Evolutionary conservation across 92 coral and sea anemone genomes (phyloP).

Genomic region (Zoanthus sansibaricus): DNA sequence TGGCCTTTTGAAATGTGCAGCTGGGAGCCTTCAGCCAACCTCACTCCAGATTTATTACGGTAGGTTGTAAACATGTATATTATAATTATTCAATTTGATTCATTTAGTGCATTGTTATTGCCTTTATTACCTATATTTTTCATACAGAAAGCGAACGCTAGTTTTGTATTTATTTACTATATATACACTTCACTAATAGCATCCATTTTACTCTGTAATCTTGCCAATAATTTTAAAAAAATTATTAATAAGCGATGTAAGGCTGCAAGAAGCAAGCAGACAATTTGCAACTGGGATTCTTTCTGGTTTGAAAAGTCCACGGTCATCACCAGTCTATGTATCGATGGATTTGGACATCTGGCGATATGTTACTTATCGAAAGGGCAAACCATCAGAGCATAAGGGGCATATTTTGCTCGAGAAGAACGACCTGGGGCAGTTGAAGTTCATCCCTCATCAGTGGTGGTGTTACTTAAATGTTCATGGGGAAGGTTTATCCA

Average conservation of each 20-base stretch:
- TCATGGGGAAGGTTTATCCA: slow-evolving; percentile 65
- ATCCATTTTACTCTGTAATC: slow-evolving; percentile 23
- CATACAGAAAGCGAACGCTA: slow-evolving; percentile 15
- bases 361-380: slow-evolving; percentile 46
- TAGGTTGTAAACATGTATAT: slow-evolving; percentile 4
- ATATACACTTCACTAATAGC: slow-evolving; percentile 19
- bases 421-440: slow-evolving; percentile 37
- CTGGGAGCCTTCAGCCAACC: slow-evolving; percentile 50
- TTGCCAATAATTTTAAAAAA: slow-evolving; percentile 12
- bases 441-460: slow-evolving; percentile 41
- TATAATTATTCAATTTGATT: slow-evolving; percentile 1
- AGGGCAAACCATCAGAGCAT: slow-evolving; percentile 58
- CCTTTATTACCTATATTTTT: slow-evolving; percentile 16
- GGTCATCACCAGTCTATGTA: slow-evolving; percentile 53
- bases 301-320: slow-evolving; percentile 43
- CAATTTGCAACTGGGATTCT: too few relatives aligned
- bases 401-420: slow-evolving; percentile 51
- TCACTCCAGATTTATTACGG: slow-evolving; percentile 42
- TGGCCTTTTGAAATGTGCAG: slow-evolving; percentile 46
- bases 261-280: too few relatives aligned
- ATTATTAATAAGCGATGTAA: too few relatives aligned
- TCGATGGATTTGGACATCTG: slow-evolving; percentile 53
- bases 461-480: slow-evolving; percentile 66
- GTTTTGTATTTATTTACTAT: slow-evolving; percentile 17
- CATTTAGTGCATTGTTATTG: slow-evolving; percentile 2